Evolutionary conservation across 1,140 invertebrate species (phyloP), one percentile per base, ranked within the genome.

Genomic region (Euschistus heros): DNA sequence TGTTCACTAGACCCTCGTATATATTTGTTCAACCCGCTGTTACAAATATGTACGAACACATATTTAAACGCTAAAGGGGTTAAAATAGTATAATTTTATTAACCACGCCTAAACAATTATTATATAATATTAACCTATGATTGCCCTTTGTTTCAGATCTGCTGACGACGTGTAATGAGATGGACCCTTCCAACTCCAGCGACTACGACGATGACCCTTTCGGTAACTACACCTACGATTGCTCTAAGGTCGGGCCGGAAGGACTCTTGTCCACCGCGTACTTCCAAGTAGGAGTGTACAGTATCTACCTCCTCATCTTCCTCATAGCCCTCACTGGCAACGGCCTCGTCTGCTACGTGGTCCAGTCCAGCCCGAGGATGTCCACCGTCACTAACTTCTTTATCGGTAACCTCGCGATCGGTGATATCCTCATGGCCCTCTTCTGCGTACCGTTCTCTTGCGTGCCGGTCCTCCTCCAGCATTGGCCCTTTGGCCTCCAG

Each of bases 391-490:
- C 90, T 2, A 93, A 93, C 71, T 89, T 87, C 72, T 91, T 92
- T 72, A 92, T 93, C 67, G 84, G 85, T 68, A 93, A 93, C 75
- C 75, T 94, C 63, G 88, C 91, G 0, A 76, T 92, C 10, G 88
- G 89, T 22, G 91, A 94, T 73, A 84, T 94, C 20, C 75, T 92
- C 30, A 91, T 93, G 83, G 86, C 89, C 0, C 69, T 92, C 1
- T 84, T 93, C 67, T 92, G 90, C 72, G 84, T 93, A n/a, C 91
- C 91, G 1, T 92, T 92, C 69, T 86, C 88, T 3, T 91, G 90
- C 68, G 80, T 92, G 1, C 81, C 88, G 3, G 84, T 82, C 26
- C 75, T 91, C 44, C 75, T 89, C 18, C 81, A 84, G 67, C 86
- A 91, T 69, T 94, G 91, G 91, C 88, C 89, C 0, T 93, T 94